Conservation (phyloP, 2,888 invertebrate genomes). For the Eupsilia transversa region DNA sequence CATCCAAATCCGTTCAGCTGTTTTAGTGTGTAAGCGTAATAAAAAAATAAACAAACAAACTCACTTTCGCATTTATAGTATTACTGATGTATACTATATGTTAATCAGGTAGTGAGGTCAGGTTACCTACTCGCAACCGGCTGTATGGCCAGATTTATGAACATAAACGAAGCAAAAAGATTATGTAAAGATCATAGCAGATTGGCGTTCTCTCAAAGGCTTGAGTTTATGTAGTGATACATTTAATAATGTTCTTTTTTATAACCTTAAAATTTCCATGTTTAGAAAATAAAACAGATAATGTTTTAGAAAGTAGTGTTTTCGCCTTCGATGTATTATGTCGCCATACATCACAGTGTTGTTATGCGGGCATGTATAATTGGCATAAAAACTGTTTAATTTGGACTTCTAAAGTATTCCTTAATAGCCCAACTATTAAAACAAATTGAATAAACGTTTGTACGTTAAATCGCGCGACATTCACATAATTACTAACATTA, state of each 20-base stretch:
- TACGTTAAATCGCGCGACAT: slow-evolving; percentile 43
- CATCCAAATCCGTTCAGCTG: no score
- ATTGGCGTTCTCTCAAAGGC: no score
- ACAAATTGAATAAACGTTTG: slow-evolving; percentile 56
- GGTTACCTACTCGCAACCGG: background rate
- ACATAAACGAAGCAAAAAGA: background rate
- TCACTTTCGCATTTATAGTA: no score
- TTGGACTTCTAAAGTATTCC: slow-evolving; percentile 16
- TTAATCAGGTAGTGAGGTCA: background rate
- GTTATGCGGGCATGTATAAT: slow-evolving; percentile 40
- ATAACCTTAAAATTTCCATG: background rate
- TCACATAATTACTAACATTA: slow-evolving; percentile 57
- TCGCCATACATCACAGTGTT: background rate
- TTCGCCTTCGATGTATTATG: background rate
- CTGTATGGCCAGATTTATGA: no score
- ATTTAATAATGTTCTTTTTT: no score
- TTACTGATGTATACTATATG: background rate
- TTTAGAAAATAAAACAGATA: background rate
- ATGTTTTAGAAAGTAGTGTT: slow-evolving; percentile 34
- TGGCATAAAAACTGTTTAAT: slow-evolving; percentile 4
- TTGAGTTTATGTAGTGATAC: no score
- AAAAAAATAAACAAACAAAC: no score
- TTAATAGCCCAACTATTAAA: slow-evolving; percentile 38
- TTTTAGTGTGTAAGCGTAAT: no score
- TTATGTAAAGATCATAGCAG: background rate